Conservation (phyloP, 1,140 invertebrate species). For the Propsilocerus akamusi region DNA sequence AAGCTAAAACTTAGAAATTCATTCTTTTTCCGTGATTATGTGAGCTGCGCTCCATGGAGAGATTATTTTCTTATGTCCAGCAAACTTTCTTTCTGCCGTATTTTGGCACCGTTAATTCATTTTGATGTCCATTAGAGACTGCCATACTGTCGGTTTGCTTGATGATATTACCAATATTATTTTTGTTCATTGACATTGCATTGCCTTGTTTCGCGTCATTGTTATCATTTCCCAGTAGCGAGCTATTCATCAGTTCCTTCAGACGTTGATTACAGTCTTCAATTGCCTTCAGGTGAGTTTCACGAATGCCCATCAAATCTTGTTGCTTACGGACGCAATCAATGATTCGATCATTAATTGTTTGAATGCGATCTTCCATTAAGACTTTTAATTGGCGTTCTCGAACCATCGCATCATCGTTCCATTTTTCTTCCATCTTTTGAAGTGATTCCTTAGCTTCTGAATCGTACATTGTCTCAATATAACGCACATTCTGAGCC, state of each 20-base stretch:
- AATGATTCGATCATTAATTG: slow-evolving; percentile 13
- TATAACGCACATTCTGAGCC: slow-evolving; percentile 9
- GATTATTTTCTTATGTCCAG: neutral
- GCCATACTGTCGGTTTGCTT: neutral
- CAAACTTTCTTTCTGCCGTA: neutral
- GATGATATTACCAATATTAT: neutral
- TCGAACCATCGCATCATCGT: neutral
- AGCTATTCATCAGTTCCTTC: slow-evolving; percentile 19
- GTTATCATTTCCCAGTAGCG: neutral
- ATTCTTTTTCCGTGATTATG: too few relatives aligned
- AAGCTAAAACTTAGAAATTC: too few relatives aligned
- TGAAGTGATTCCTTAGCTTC: slow-evolving; percentile 18
- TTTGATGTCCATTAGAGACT: neutral
- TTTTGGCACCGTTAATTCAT: neutral
- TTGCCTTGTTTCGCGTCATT: neutral
- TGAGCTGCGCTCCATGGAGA: too few relatives aligned
- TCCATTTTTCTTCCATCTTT: slow-evolving; percentile 17
- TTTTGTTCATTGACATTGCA: neutral
- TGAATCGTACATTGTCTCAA: slow-evolving; percentile 23
- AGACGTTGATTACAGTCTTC: slow-evolving; percentile 25
- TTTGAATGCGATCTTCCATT: slow-evolving; percentile 15
- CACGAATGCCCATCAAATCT: slow-evolving; percentile 20
- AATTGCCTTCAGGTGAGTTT: slow-evolving; percentile 21
- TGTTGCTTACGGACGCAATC: slow-evolving; percentile 22
- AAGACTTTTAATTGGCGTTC: slow-evolving; percentile 13